Percentiles rank a stretch among this genome's conserved stretches.
These are phyloP conservation scores for Drosophila kurseongensis DNA, from an alignment of 1,140 invertebrate species.

Conservation along the genomic window DNA sequence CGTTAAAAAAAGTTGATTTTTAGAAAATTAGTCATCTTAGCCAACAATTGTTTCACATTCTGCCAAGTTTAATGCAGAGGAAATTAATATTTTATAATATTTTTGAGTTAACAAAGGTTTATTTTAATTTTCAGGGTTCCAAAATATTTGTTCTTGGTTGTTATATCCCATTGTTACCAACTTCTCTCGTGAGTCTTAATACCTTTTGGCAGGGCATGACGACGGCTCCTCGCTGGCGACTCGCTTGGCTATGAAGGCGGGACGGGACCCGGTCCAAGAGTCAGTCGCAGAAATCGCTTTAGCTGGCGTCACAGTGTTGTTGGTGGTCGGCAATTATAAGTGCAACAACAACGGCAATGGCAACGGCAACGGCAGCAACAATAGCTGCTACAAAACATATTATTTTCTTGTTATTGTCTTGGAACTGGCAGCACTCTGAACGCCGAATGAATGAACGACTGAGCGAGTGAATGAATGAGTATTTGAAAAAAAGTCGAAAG, in stretches of 20 bases:
- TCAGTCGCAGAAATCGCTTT: conserved; percentile 75
- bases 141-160: no score
- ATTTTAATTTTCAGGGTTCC: no score
- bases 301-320: conserved; percentile 54
- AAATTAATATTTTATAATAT: not conserved
- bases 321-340: conserved; percentile 62
- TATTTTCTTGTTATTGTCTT: conserved; percentile 76
- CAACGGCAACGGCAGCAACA: conserved; percentile 22
- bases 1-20: not conserved
- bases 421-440: conserved; percentile 19
- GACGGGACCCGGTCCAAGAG: conserved; percentile 42
- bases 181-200: not conserved
- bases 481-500: conserved; percentile 54
- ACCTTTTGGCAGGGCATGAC: conserved; percentile 13
- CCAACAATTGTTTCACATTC: not conserved
- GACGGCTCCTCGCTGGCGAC: conserved; percentile 46
- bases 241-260: conserved; percentile 38
- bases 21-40: not conserved
- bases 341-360: conserved; percentile 36
- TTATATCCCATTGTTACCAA: not conserved
- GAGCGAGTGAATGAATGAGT: conserved; percentile 54
- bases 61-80: not conserved
- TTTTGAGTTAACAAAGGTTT: no score
- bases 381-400: conserved; percentile 44
- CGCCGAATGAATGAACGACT: conserved; percentile 49